Base-by-base conservation (phyloP, 2,888 invertebrate species). In the Watsonalla binaria region DNA sequence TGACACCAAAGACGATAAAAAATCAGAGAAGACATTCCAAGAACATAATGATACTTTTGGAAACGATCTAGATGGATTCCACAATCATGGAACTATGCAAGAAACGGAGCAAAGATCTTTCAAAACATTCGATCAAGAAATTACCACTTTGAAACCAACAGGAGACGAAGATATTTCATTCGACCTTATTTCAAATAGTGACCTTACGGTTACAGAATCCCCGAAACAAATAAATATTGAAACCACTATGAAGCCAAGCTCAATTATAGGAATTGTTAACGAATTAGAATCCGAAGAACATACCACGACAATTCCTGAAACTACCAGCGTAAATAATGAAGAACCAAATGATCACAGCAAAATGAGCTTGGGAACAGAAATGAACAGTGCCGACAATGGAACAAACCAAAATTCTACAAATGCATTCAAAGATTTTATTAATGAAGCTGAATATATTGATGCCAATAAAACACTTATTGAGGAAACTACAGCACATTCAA, bases 21-120 rank as follows among this genome's bases (percentile, higher is more conserved):
- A 54, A 52, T 47, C 54, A 51, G 53, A 57, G 46, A 42, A 11
- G 11, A 8, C 6, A 11, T 11, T 11, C 5, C 42, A 42, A 11
- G 42, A 42, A 42, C 5, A 11, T 42, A 62, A 55, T 33, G 49
- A 52, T 11, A 51, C 49, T 33, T 56, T 55, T 45, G 54, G 61
- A 15, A 53, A 55, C 54, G 55, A 53, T 11, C 59, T 64, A 46
- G 59, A 69, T 34, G 59, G 65, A n/a, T 48, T 63, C 9, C 68
- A 63, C 47, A 58, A 58, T 42, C 62, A 64, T 51, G 66, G 68
- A 52, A 62, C 65, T 13, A 56, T 58, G 35, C 57, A 63, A 13
- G 72, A 74, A 56, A 70, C 80, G 13, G 80, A 83, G 55, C 72
- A 70, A 62, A 78, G 83, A 57, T 79, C 83, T 5, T 82, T 83